Percentiles rank a stretch among this genome's conserved stretches.
These are phyloP conservation scores for Luperina testacea DNA, from an alignment of 2,888 invertebrate genomes.

Conservation along the genomic window DNA sequence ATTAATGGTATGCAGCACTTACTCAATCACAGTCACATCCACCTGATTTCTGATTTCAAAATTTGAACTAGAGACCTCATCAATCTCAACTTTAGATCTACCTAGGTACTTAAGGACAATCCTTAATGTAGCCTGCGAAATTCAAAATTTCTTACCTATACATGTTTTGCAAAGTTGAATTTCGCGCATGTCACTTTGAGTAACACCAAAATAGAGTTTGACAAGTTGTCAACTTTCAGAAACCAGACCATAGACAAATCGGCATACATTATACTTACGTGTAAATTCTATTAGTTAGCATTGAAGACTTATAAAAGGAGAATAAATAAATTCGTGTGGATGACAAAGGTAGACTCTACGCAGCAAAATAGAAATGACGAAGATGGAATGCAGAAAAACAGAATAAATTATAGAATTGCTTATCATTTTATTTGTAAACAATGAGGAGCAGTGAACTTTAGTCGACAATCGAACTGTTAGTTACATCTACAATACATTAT, in stretches of 20 bases:
- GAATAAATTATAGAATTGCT: constrained; percentile 9
- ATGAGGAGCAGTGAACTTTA: constrained; percentile 27
- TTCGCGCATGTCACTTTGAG: not conserved
- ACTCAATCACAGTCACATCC: not conserved
- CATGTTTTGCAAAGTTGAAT: not conserved
- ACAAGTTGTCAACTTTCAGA: not conserved
- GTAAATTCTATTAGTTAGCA: not conserved
- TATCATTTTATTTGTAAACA: constrained; percentile 34
- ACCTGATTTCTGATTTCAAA: not conserved
- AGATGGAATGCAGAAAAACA: constrained; percentile 2
- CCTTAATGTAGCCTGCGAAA: not conserved
- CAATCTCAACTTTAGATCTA: not conserved
- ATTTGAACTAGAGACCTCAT: not conserved
- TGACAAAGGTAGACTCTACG: not conserved
- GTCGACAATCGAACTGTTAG: constrained; percentile 3
- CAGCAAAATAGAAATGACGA: not conserved
- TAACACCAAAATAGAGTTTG: not conserved
- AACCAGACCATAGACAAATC: not conserved
- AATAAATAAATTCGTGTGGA: not conserved
- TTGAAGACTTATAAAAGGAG: not conserved
- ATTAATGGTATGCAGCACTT: too few species aligned
- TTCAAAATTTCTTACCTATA: not conserved
- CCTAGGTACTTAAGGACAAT: not conserved
- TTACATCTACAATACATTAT: not conserved
- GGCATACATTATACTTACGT: not conserved